Conservation (phyloP, 2,888 invertebrate genomes). For the Pammene aurita region DNA sequence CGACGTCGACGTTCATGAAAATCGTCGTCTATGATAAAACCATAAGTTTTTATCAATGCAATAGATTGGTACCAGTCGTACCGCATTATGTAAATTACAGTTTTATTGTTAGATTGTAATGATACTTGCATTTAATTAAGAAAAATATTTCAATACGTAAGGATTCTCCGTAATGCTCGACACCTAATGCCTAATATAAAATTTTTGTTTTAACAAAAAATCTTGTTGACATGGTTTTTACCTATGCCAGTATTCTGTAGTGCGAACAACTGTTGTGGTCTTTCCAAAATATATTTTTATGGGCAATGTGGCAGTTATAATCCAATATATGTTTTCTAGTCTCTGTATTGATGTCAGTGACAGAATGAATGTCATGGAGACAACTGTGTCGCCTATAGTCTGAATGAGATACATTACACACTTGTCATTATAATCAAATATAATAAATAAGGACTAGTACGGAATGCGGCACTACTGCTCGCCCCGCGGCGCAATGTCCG, state of each 20-base stretch:
- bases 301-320: slow-evolving; percentile 48
- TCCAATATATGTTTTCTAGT: slow-evolving; percentile 66
- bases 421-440: slow-evolving; percentile 13
- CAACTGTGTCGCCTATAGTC: slow-evolving; percentile 25
- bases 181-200: slow-evolving; percentile 56
- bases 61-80: slow-evolving; percentile 46
- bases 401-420: slow-evolving; percentile 34
- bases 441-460: slow-evolving; percentile 12
- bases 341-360: slow-evolving; percentile 67
- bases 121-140: slow-evolving; percentile 78
- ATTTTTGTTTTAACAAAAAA: slow-evolving; percentile 27
- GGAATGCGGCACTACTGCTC: background rate
- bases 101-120: slow-evolving; percentile 68
- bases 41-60: slow-evolving; percentile 30
- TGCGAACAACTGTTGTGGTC: slow-evolving; percentile 54
- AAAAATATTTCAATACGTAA: slow-evolving; percentile 63
- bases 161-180: slow-evolving; percentile 63
- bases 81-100: slow-evolving; percentile 64
- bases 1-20: slow-evolving; percentile 1
- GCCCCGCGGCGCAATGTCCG: background rate
- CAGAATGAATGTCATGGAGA: slow-evolving; percentile 59
- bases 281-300: slow-evolving; percentile 45
- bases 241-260: slow-evolving; percentile 78
- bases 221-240: slow-evolving; percentile 51
- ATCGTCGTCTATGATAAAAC: slow-evolving; percentile 6